phyloP scores from a whole-genome alignment of 2,888 invertebrate genomes.

The Dascillus cervinus region DNA sequence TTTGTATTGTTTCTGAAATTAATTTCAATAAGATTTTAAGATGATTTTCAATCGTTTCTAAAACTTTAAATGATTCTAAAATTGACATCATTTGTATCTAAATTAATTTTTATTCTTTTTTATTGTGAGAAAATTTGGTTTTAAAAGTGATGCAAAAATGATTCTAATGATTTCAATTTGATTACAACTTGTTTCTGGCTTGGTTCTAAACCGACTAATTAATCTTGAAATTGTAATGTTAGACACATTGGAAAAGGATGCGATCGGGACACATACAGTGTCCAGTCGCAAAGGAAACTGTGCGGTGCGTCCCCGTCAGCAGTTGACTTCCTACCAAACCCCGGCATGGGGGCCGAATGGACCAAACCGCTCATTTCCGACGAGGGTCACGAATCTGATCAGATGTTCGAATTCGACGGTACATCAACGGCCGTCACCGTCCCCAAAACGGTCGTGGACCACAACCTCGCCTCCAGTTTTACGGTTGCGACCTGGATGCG shows the following conservation, averaged over 20 bases:
- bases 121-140: not conserved
- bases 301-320: conserved; percentile 81
- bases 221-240: conserved; percentile 44
- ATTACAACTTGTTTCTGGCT: no score
- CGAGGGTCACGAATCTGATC: conserved; percentile 75
- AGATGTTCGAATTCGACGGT: conserved; percentile 95
- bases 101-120: no score
- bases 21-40: no score
- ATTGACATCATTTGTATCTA: no score
- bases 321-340: conserved; percentile 78
- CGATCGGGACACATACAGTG: conserved; percentile 88
- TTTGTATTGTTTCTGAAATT: no score
- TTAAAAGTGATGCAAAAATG: not conserved
- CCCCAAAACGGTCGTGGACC: conserved; percentile 67
- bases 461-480: conserved; percentile 74
- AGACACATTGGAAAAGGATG: conserved; percentile 94
- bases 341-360: conserved; percentile 73
- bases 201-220: no score
- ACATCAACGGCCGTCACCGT: conserved; percentile 78
- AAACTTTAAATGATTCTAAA: no score
- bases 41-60: no score
- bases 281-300: conserved; percentile 74
- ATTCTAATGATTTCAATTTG: not conserved
- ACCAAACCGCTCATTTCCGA: conserved; percentile 75
- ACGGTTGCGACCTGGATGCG: conserved; percentile 93